These are phyloP conservation scores for Alentia gelatinosa DNA, from an alignment of 2,888 invertebrate genomes.

Conservation along the genomic window DNA sequence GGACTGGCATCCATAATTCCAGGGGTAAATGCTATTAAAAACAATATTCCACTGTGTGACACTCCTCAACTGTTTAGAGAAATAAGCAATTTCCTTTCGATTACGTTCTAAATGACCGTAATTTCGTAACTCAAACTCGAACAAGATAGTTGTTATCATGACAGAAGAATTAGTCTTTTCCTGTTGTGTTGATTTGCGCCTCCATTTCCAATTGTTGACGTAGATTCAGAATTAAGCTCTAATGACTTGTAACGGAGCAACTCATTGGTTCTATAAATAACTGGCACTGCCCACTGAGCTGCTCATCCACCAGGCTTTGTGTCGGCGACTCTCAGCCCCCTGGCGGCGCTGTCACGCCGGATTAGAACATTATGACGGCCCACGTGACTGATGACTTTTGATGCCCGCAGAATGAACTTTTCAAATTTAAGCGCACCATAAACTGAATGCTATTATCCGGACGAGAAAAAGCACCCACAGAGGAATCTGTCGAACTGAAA, in stretches of 20 bases:
- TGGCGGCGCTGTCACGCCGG: not conserved
- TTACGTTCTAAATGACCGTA: no score
- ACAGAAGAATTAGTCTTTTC: no score
- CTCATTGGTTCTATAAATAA: slow-evolving; percentile 1
- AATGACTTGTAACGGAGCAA: not conserved
- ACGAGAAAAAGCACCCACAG: not conserved
- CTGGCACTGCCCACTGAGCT: not conserved
- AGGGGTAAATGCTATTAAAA: no score
- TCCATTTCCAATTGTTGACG: no score
- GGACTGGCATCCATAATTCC: no score
- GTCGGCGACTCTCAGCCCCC: not conserved
- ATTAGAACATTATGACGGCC: not conserved
- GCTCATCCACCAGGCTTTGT: not conserved
- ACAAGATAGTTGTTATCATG: no score
- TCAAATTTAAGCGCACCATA: not conserved
- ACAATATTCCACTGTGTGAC: no score
- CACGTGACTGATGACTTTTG: not conserved
- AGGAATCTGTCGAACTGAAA: not conserved
- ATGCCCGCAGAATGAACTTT: not conserved
- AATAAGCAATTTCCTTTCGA: no score
- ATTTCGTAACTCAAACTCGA: no score
- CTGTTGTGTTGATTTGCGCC: no score
- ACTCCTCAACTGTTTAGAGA: no score
- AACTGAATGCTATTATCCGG: not conserved
- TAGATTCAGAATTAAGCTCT: no score